A percentile compares a stretch with the other conserved stretches of the same genome.
Conservation (phyloP, 2,888 invertebrate genomes). For the Standfussiana lucernea region DNA sequence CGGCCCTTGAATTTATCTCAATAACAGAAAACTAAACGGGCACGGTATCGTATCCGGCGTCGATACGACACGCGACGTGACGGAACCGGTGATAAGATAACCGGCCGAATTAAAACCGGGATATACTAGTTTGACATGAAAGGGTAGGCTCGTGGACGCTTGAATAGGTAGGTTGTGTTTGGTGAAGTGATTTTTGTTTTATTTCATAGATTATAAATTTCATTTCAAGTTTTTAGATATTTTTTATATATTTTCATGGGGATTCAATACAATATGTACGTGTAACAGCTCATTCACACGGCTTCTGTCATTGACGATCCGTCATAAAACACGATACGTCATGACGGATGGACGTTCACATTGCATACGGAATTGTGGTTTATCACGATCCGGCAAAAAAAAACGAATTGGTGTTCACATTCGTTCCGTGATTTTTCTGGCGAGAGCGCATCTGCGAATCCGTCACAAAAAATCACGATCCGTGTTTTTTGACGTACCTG, state of each 20-base stretch:
- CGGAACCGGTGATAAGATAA: slow-evolving; percentile 67
- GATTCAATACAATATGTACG: no score
- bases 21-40: slow-evolving; percentile 65
- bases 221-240: not conserved
- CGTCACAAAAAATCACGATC: no score
- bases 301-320: no score
- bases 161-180: not conserved
- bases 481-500: no score
- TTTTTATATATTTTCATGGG: not conserved
- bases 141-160: slow-evolving; percentile 21
- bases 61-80: slow-evolving; percentile 66
- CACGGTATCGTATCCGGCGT: slow-evolving; percentile 51
- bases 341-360: no score
- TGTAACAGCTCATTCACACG: no score
- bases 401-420: no score
- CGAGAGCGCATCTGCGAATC: no score
- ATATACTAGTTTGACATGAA: slow-evolving; percentile 64
- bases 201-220: not conserved
- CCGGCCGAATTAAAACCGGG: slow-evolving; percentile 58
- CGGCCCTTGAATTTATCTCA: slow-evolving; percentile 64
- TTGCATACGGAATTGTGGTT: no score
- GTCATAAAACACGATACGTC: no score
- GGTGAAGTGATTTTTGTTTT: not conserved
- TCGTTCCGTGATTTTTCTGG: no score
- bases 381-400: no score